phyloP scores from a whole-genome alignment of 2,113 vertebrate genomes.

The Urocitellus parryii region DNA sequence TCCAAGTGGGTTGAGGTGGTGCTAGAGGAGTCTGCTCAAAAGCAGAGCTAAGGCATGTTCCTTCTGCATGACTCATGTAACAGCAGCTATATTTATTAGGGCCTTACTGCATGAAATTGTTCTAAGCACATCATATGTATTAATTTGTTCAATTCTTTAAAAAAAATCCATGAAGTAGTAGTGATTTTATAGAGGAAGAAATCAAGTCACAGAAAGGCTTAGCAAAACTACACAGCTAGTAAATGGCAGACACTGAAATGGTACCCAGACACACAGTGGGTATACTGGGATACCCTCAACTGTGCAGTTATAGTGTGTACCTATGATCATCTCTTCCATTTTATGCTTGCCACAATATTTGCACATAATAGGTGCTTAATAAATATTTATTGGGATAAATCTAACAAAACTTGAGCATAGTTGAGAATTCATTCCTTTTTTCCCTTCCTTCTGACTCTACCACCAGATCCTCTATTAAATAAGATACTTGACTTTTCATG shows the following conservation, averaged over 20 bases:
- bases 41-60: background rate
- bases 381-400: background rate
- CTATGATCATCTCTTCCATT: background rate
- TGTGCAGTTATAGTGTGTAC: background rate
- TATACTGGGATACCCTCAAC: background rate
- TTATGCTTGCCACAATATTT: background rate
- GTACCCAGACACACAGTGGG: background rate
- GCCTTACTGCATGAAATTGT: background rate
- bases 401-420: background rate
- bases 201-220: background rate
- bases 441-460: background rate
- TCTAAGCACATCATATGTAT: background rate
- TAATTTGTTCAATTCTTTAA: background rate
- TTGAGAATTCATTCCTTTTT: background rate
- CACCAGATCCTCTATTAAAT: background rate
- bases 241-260: background rate
- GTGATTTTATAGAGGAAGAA: constrained; percentile 34
- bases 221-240: background rate
- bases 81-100: background rate
- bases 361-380: background rate
- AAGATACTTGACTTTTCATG: background rate
- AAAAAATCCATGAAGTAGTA: background rate
- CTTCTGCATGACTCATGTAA: background rate
- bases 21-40: background rate
- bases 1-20: background rate